Evolutionary conservation across 1,140 invertebrate genomes (phyloP), one percentile per base, ranked within the genome.

Genomic region (Carposina sasakii): DNA sequence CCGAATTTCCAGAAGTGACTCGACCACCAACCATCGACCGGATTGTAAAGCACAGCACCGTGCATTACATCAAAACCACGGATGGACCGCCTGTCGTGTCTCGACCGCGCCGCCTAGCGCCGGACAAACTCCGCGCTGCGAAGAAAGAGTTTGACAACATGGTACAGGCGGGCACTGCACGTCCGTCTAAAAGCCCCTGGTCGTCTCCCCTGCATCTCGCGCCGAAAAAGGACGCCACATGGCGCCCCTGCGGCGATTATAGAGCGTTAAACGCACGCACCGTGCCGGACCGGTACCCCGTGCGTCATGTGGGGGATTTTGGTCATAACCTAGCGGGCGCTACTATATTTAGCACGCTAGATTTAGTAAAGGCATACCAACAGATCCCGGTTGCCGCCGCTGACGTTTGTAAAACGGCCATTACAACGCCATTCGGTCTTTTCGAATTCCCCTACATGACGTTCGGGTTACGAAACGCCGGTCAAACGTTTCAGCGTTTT

Each of bases 401-500:
- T 6, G 24, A 26, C 12, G 12, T 26, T 26, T 12, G 5, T 12
- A 26, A 26, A 12, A 26, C 24, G 5, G 24, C 24, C 24, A 26
- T 79, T 30, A 73, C 54, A 15, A 81, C 67, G 6, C 66, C 71
- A 8, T 76, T 67, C 43, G 72, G 70, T 6, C 24, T 26, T 12
- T 26, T 26, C 24, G 24, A 26, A 12, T 26, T 26, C 12, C 24
- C 24, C 12, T 12, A 26, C 24, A 26, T 26, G 24, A 6, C 59
- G 44, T 71, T 76, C 46, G 64, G 71, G 4, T 44, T 81, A 9
- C 15, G 52, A 5, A 76, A 79, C 39, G 66, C 69, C 6, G 63
- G 63, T 0, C 67, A 78, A 52, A 72, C 69, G 0, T 89, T 88
- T 45, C 82, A 88, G 56, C 48, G 87, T 3, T 71, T 85, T 17